phyloP scores from a whole-genome alignment of 2,888 invertebrate species.

The Luperina testacea region DNA sequence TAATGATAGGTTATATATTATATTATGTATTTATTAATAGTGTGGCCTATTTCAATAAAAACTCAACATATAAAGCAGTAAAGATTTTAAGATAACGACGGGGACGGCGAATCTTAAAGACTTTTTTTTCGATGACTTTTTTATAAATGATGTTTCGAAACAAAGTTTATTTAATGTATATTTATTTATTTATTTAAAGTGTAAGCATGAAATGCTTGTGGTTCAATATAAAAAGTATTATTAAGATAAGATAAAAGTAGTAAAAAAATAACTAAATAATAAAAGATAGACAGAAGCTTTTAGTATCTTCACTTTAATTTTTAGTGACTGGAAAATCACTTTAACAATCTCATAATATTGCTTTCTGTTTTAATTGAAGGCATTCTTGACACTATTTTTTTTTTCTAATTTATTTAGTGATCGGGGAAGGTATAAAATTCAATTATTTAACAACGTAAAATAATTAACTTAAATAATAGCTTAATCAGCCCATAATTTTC shows the following conservation, averaged over 20 bases:
- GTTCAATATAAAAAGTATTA: background rate
- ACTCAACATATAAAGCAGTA: constrained; percentile 30
- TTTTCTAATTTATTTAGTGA: background rate
- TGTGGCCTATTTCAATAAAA: constrained; percentile 59
- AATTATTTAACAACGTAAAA: background rate
- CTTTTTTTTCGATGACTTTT: constrained; percentile 22
- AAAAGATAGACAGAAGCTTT: background rate
- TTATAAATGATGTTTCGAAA: background rate
- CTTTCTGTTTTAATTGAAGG: background rate
- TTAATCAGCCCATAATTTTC: background rate
- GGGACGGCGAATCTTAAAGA: constrained; percentile 17
- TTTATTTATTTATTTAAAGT: constrained; percentile 3
- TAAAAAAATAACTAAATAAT: too few species aligned
- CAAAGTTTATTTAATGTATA: background rate
- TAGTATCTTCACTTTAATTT: too few species aligned
- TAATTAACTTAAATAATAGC: background rate
- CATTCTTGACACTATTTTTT: background rate
- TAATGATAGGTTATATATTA: constrained; percentile 11
- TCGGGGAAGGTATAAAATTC: background rate
- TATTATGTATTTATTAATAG: constrained; percentile 48
- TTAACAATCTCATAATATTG: background rate
- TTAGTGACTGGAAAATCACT: background rate
- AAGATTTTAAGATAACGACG: constrained; percentile 55
- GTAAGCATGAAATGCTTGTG: background rate
- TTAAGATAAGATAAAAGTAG: background rate